These are phyloP conservation scores for Perognathus longimembris DNA, from an alignment of 2,113 vertebrate genomes.

Conservation along the genomic window DNA sequence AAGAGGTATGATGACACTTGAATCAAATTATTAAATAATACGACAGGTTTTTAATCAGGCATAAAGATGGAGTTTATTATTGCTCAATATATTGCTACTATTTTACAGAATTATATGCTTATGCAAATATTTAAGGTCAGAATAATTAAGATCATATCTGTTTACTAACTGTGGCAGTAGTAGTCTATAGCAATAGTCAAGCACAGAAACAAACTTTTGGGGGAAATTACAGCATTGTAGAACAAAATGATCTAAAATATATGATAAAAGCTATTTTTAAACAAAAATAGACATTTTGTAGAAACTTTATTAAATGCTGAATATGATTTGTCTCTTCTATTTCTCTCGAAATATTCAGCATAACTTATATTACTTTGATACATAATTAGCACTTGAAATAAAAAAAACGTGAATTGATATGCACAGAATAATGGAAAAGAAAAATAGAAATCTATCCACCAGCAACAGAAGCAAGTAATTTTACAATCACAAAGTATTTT, in stretches of 20 bases:
- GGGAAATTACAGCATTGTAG: background rate
- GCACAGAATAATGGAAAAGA: background rate
- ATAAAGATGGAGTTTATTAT: conserved; percentile 1
- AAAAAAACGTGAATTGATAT: background rate
- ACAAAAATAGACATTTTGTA: background rate
- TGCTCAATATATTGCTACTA: background rate
- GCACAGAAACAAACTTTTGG: background rate
- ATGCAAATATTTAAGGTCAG: conserved; percentile 39
- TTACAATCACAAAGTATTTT: no score
- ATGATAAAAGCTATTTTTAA: background rate
- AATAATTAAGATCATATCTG: conserved; percentile 60
- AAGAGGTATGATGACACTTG: background rate
- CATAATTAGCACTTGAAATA: background rate
- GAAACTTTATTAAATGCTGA: background rate
- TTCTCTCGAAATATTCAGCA: background rate
- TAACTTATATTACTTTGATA: background rate
- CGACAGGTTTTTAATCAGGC: conserved; percentile 27
- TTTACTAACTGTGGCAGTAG: conserved; percentile 3
- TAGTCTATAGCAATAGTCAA: background rate
- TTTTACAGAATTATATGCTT: conserved; percentile 60
- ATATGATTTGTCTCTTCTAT: background rate
- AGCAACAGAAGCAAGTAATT: no score
- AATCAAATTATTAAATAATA: conserved; percentile 1
- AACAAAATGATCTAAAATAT: background rate
- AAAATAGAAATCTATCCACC: no score